Conservation (phyloP, 2,113 vertebrate genomes). For the Ovibos moschatus region DNA sequence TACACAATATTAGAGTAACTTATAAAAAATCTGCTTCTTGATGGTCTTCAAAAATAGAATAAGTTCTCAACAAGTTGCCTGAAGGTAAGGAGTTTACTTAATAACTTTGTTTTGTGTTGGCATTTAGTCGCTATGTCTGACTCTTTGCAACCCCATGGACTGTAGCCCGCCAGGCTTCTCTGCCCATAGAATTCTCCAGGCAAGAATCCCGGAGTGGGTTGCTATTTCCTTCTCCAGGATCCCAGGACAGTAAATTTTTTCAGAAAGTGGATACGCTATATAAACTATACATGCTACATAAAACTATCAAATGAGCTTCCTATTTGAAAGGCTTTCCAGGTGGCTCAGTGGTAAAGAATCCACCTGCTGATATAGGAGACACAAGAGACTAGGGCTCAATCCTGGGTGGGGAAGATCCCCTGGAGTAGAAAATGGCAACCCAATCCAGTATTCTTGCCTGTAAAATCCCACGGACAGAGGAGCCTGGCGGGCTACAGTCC, state of each 20-base stretch:
- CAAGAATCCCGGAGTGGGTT: not conserved
- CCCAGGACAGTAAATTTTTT: constrained; percentile 5
- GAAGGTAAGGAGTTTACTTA: not conserved
- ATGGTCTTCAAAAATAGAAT: not conserved
- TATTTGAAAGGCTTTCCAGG: not conserved
- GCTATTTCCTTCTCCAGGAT: not conserved
- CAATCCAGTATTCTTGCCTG: not conserved
- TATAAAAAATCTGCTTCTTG: not conserved
- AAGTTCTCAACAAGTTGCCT: not conserved
- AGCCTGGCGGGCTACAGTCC: not conserved
- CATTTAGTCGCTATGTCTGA: not conserved
- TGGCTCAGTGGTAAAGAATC: not conserved
- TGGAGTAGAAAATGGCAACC: not conserved
- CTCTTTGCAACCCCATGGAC: not conserved
- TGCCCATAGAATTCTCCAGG: not conserved
- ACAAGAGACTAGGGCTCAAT: not conserved
- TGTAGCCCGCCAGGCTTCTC: not conserved
- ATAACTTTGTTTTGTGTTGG: not conserved
- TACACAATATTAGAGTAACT: not conserved
- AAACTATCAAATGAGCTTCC: not conserved
- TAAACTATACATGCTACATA: not conserved
- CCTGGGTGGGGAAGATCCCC: not conserved
- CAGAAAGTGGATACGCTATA: not conserved
- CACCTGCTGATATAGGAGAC: not conserved
- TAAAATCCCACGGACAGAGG: not conserved